phyloP scores from a whole-genome alignment of 2,888 invertebrate genomes.

The Cecidostiba fungosa region DNA sequence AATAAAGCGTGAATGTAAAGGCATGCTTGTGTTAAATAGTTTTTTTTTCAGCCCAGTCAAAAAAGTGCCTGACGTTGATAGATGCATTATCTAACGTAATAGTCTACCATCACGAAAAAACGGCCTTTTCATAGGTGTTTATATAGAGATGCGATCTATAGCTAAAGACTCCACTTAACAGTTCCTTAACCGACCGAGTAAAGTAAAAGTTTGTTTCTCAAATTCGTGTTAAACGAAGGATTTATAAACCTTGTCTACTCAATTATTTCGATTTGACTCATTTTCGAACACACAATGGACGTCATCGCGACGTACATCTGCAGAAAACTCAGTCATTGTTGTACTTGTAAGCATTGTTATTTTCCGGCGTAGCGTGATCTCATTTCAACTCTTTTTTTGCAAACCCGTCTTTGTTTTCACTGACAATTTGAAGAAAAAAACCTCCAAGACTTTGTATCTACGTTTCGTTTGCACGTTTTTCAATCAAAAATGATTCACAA shows the following conservation, averaged over 20 bases:
- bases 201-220: not conserved
- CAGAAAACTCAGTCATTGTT: not conserved
- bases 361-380: not conserved
- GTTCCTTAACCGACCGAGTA: not conserved
- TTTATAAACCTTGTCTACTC: not conserved
- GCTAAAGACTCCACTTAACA: not conserved
- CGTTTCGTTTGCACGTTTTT: not conserved
- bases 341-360: not conserved
- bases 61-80: conserved; percentile 20
- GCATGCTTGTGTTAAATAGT: not conserved
- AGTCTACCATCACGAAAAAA: not conserved
- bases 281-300: not conserved
- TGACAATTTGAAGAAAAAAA: not conserved
- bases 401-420: not conserved
- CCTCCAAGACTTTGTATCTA: not conserved
- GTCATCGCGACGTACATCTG: not conserved
- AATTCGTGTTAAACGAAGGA: not conserved
- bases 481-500: not conserved
- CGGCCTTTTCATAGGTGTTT: not conserved
- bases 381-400: not conserved
- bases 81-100: conserved; percentile 27
- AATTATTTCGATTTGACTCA: not conserved
- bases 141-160: not conserved
- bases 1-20: not conserved
- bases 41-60: not conserved